phyloP scores from a whole-genome alignment of 2,888 invertebrate species.

The Nowickia ferox region DNA sequence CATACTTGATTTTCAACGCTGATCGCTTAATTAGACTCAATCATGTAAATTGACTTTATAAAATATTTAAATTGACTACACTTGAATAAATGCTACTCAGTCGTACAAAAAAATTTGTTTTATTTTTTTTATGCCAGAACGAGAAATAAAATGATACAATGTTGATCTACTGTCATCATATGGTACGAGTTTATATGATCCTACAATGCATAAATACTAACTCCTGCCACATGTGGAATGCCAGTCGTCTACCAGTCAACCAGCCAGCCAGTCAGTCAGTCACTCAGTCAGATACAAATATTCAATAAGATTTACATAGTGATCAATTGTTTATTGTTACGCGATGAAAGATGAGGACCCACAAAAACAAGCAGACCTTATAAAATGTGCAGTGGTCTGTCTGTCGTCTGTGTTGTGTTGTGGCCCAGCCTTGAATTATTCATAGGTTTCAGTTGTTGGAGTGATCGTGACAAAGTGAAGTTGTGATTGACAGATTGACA shows the following conservation, averaged over 20 bases:
- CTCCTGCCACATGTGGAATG: slow-evolving; percentile 57
- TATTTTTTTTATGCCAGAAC: background rate
- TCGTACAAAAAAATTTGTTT: slow-evolving; percentile 11
- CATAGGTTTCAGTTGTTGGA: slow-evolving; percentile 71
- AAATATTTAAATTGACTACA: slow-evolving; percentile 72
- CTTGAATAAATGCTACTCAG: slow-evolving; percentile 64
- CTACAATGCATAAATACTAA: background rate
- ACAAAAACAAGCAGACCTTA: slow-evolving; percentile 17
- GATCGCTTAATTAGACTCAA: slow-evolving; percentile 72
- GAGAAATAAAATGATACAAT: slow-evolving; percentile 3
- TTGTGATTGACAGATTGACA: slow-evolving; percentile 73
- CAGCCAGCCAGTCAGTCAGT: too few relatives aligned
- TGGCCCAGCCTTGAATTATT: slow-evolving; percentile 72
- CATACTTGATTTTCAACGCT: slow-evolving; percentile 53
- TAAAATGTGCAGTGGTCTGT: slow-evolving; percentile 40
- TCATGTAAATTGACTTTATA: slow-evolving; percentile 70
- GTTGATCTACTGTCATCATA: slow-evolving; percentile 64
- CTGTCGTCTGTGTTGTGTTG: slow-evolving; percentile 24
- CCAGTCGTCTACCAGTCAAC: slow-evolving; percentile 28
- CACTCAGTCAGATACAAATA: slow-evolving; percentile 9
- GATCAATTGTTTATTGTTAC: slow-evolving; percentile 67
- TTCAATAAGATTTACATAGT: slow-evolving; percentile 65
- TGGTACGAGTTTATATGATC: slow-evolving; percentile 47
- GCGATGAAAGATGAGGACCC: slow-evolving; percentile 35
- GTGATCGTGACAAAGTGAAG: slow-evolving; percentile 74